A percentile compares a stretch with the other conserved stretches of the same genome.
Conservation (phyloP, 2,113 vertebrate genomes). For the Chrysochloris asiatica region DNA sequence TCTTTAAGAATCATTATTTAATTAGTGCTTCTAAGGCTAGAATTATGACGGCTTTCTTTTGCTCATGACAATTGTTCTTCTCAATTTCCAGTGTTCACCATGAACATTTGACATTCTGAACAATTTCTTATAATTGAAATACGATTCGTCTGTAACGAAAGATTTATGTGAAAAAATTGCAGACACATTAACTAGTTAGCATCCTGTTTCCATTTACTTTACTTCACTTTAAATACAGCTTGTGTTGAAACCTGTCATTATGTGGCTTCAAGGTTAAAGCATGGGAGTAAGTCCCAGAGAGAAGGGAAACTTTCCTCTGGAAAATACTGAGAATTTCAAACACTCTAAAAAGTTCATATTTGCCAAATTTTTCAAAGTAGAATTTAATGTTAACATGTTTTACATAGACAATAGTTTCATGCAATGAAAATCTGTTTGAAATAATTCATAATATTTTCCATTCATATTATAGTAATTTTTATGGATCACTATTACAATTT, state of each 20-base stretch:
- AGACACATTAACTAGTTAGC: not conserved
- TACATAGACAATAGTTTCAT: not conserved
- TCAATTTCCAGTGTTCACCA: not conserved
- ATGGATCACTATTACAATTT: not conserved
- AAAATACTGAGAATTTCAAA: not conserved
- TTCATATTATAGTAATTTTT: not conserved
- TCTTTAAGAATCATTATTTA: not conserved
- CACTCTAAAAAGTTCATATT: not conserved
- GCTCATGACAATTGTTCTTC: not conserved
- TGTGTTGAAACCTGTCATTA: not conserved
- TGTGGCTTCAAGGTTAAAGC: not conserved
- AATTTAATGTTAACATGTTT: not conserved
- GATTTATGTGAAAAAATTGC: not conserved
- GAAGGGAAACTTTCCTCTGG: not conserved
- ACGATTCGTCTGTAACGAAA: not conserved
- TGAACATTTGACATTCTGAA: not conserved
- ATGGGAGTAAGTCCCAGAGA: not conserved
- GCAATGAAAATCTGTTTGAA: not conserved
- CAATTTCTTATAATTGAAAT: not conserved
- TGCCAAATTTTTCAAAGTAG: not conserved
- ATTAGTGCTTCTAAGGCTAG: not conserved
- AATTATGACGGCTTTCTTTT: not conserved
- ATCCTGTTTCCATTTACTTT: not conserved
- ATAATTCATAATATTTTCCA: not conserved
- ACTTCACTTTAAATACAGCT: not conserved